Base-by-base conservation (phyloP, 2,113 vertebrate species). In the Xiphophorus couchianus region DNA sequence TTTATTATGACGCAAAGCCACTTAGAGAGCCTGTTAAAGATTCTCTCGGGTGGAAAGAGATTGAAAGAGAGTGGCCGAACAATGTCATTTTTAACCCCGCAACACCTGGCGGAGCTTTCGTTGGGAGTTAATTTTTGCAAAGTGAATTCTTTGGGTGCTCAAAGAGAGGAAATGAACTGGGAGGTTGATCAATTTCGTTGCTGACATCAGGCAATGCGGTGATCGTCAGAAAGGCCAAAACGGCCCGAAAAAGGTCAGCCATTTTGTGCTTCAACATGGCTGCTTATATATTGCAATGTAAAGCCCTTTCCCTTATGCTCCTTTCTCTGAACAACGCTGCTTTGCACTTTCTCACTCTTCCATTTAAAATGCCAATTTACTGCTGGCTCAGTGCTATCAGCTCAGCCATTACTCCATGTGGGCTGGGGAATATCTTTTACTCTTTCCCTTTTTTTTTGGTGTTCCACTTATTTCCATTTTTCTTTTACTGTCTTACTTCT, bases 291-390 rank as follows among this genome's bases (percentile, higher is more conserved):
- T 85, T 90, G 66, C 76, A 74, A 90, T 61, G 81, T 90, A 93
- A 86, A 87, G 85, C 83, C 78, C 69, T 84, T 88, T 81, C 68
- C 68, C 81, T 69, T 66, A 73, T 75, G 71, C 82, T 77, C 73
- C 70, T 82, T 73, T 86, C 80, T 88, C 37, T 58, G 22, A 14
- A 83, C 62, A 31, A 84, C 84, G 76, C 87, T 86, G 70, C 70
- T 90, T 86, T 83, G 81, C 91, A 77, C 78, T 76, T 85, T 87
- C 83, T 89, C 86, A 67, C 88, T 90, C 92, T 89, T 86, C 86
- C 85, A 88, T 87, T 93, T 93, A 92, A 92, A 93, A 92, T 92
- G 91, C 91, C 93, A 93, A 91, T 92, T 92, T 92, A 93, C 89
- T 88, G 81, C 80, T 67, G 61, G 82, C 86, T 91, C 90, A 90